Conservation (phyloP, 2,797 vertebrate genomes). For the Acanthurus lineatus region DNA sequence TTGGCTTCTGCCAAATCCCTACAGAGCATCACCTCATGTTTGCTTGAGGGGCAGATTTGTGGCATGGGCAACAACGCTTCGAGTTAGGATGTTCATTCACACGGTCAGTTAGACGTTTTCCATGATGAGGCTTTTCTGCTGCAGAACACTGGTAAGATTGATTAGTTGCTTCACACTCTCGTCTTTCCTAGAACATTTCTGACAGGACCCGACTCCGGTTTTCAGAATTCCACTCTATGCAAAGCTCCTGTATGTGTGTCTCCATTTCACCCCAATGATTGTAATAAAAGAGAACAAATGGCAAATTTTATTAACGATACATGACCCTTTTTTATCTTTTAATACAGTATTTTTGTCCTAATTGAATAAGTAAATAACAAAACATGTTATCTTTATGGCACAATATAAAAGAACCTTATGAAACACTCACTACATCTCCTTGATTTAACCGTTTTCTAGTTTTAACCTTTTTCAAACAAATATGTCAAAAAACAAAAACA, state of each 20-base stretch:
- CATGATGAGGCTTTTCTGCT: slow-evolving; percentile 62
- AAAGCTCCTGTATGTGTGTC: slow-evolving; percentile 83
- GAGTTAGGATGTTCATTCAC: slow-evolving; percentile 39
- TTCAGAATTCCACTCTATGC: slow-evolving; percentile 86
- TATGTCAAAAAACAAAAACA: background rate
- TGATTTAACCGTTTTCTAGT: background rate
- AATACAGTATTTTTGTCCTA: background rate
- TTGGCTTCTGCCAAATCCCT: slow-evolving; percentile 42
- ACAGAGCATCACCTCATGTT: slow-evolving; percentile 58
- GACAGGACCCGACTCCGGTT: slow-evolving; percentile 72
- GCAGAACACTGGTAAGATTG: slow-evolving; percentile 50
- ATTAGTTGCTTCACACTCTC: slow-evolving; percentile 48
- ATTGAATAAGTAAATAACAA: background rate
- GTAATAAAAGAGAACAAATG: slow-evolving; percentile 85
- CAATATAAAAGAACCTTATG: no score
- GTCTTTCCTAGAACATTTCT: slow-evolving; percentile 64
- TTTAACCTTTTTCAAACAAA: background rate
- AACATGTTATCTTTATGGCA: background rate
- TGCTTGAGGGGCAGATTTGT: slow-evolving; percentile 52
- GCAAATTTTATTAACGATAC: slow-evolving; percentile 71
- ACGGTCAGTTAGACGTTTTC: slow-evolving; percentile 46
- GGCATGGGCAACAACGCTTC: slow-evolving; percentile 61
- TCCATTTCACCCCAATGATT: slow-evolving; percentile 85
- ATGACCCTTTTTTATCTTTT: slow-evolving; percentile 41
- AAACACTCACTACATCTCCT: background rate